Conservation (phyloP, 2,113 vertebrate genomes). For the Tiliqua scincoides region DNA sequence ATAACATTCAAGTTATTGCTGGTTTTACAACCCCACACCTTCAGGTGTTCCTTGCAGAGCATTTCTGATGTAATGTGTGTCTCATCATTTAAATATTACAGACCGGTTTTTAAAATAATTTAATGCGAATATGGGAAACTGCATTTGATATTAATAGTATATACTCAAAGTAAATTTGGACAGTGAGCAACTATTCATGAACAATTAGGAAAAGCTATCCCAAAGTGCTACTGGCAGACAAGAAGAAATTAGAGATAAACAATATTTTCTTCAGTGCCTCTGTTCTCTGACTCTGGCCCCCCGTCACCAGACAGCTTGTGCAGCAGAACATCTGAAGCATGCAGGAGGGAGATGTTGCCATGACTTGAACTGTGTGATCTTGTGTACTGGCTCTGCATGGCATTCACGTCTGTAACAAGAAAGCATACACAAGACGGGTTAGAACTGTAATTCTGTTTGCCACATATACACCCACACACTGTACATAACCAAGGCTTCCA, state of each 20-base stretch:
- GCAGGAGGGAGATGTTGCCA: conserved; percentile 37
- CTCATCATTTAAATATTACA: conserved; percentile 66
- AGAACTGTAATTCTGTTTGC: conserved; percentile 9
- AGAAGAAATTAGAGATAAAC: conserved; percentile 87
- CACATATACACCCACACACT: neutral
- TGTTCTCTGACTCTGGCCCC: conserved; percentile 73
- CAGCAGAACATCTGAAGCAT: conserved; percentile 53
- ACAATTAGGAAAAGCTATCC: conserved; percentile 51
- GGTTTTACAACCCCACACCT: neutral
- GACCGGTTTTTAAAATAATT: conserved; percentile 71
- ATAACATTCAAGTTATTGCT: conserved; percentile 14
- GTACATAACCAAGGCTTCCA: neutral
- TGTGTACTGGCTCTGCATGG: conserved; percentile 47
- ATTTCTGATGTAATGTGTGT: conserved; percentile 44
- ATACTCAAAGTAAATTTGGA: conserved; percentile 52
- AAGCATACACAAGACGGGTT: conserved; percentile 33
- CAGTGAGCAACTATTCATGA: conserved; percentile 39
- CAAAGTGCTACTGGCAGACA: conserved; percentile 60
- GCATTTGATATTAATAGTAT: conserved; percentile 61
- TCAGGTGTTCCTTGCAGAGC: conserved; percentile 27
- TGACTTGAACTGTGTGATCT: conserved; percentile 39
- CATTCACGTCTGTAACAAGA: conserved; percentile 76
- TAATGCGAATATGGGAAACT: conserved; percentile 59
- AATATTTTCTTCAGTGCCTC: conserved; percentile 86
- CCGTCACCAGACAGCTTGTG: conserved; percentile 63